Base-by-base conservation (phyloP, 2,888 invertebrate genomes). In the Clunio marinus region DNA sequence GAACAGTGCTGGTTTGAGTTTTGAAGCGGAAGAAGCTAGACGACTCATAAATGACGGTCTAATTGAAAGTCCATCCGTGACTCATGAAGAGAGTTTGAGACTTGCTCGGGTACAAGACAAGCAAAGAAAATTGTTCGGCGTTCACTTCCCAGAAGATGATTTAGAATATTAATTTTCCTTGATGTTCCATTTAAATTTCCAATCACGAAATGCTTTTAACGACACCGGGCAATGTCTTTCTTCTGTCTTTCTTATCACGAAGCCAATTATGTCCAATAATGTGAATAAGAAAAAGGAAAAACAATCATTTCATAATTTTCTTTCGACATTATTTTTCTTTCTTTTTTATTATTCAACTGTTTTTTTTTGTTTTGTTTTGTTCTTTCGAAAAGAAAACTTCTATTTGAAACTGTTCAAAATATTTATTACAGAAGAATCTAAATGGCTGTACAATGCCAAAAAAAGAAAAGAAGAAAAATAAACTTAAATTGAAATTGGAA, bases 21-120 rank as follows among this genome's bases (percentile, higher is more conserved):
- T 87, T 74, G 84, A 90, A 77, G 89, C 89, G 63, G 82, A 83
- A 70, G 88, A 89, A 77, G 88, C 85, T 65, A 82, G 86, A 72
- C 79, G 83, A 67, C 89, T 89, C 73, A 81, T 90, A 25, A 78
- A 78, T 24, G 20, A 4, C 3, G 88, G 87, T 72, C 75, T 84
- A 71, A 77, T 81, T 69, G 88, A 89, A 76, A 86, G 87, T 74
- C 81, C 83, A 0, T 81, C 82, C 72, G 82, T 89, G 75, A 78
- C 82, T 51, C 83, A 86, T 70, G 81, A 82, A 45, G 85, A 87
- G 72, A 85, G 84, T n/a, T 75, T 88, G 37, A 77, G 84, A 20
- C 75, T 89, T 67, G 84, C 88, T 0, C 83, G 84, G 74, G 75
- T 88, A 68, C 82, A 85, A 74, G 88, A 89, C 73, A 83, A 83